Evolutionary conservation across 2,797 vertebrate genomes (phyloP), one percentile per base, ranked within the genome.

Genomic region (Phataginus tricuspis): DNA sequence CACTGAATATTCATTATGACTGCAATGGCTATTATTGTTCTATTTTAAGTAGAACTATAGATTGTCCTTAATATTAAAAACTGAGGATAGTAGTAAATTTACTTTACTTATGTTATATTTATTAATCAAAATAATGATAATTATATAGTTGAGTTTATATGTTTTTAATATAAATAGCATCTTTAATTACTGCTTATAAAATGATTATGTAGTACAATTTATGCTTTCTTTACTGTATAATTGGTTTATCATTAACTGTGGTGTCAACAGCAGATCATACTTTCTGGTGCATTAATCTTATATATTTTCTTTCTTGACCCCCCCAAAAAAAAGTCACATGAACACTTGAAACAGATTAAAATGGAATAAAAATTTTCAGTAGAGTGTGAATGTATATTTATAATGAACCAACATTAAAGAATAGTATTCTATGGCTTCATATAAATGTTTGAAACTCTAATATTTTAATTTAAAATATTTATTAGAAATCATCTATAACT

Each of bases 1-100:
- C 34, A 91, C 92, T 4, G 49, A 34, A 88, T 96, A 97, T 98
- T 97, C 45, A 96, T 94, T 94, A 95, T 51, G 66, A 66, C 85
- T 96, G 15, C 16, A 37, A 75, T n/a, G 21, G 8, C 3, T 42
- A 53, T 79, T 96, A 66, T 90, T 96, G 51, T 84, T 95, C 49
- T 84, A 57, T 90, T 64, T 45, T 80, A 95, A 88, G 78, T 64
- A 64, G 13, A 74, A 25, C 3, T 84, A 0, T 64, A 59, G 34
- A 10, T 77, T 95, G 4, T 55, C 89, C 51, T 87, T 95, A 77
- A 91, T 80, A 94, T 9, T 95, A 92, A 97, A 80, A 80, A 72
- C 5, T 37, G 64, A n/a, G 5, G 66, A 83, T 14, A 78, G 42
- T 27, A 13, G 2, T 59, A 82, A 72, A 71, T 84, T 66, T 72